Percentiles rank a stretch among this genome's conserved stretches.
Conservation (phyloP, 2,113 vertebrate genomes). For the Thermophis baileyi region DNA sequence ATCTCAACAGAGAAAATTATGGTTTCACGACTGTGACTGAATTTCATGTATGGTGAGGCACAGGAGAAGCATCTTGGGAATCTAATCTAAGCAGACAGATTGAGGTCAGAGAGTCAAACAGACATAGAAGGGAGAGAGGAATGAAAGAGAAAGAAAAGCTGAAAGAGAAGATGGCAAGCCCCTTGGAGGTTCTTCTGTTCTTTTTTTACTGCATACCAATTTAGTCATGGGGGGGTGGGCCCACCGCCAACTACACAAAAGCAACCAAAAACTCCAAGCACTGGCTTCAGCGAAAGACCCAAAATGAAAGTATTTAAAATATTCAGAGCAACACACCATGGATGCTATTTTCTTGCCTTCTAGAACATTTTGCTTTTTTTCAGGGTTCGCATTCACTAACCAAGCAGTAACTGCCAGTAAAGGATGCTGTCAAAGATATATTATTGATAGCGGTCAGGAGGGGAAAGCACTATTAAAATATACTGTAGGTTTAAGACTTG, state of each 20-base stretch:
- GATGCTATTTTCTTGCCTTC: neutral
- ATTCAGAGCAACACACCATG: neutral
- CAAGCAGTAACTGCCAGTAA: neutral
- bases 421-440: neutral
- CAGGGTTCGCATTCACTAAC: neutral
- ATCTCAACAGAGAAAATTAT: constrained; percentile 4
- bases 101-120: constrained; percentile 54
- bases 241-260: neutral
- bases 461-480: neutral
- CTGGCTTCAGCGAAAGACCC: neutral
- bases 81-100: constrained; percentile 65
- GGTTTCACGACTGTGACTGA: constrained; percentile 34
- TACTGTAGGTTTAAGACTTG: neutral
- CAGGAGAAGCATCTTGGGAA: neutral
- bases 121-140: neutral
- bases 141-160: neutral
- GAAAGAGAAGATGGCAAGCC: neutral
- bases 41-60: constrained; percentile 38
- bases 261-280: neutral
- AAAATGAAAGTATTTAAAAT: neutral
- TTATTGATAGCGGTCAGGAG: neutral
- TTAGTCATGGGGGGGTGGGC: neutral
- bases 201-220: neutral
- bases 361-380: neutral
- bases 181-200: neutral